Evolutionary conservation across 2,888 invertebrate genomes (phyloP).

Genomic region (Mesoligia furuncula): DNA sequence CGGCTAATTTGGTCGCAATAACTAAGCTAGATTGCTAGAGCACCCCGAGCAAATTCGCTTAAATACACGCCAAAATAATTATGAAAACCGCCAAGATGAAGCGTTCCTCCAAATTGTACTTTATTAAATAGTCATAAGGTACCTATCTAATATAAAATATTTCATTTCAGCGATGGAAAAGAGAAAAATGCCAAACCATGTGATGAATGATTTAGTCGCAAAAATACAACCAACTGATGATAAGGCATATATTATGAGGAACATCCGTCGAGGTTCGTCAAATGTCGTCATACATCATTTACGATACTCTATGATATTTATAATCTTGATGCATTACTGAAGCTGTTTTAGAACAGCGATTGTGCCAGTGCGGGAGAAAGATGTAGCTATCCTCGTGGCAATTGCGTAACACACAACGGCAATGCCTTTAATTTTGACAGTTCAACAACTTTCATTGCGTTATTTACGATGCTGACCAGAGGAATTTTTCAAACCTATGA

Average conservation of each 20-base stretch:
- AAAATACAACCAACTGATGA: conserved; percentile 44
- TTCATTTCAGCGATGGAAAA: conserved; percentile 37
- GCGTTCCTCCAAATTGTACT: neutral
- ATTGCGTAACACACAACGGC: neutral
- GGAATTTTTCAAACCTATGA: neutral
- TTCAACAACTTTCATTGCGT: neutral
- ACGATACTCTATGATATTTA: too few species aligned
- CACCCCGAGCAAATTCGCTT: neutral
- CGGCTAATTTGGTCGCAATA: neutral
- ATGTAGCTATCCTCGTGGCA: neutral
- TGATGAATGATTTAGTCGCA: conserved; percentile 32
- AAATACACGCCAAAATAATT: neutral
- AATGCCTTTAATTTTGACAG: neutral
- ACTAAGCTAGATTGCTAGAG: neutral
- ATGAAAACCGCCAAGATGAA: neutral
- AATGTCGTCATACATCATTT: neutral
- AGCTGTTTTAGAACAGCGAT: neutral
- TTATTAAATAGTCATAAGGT: neutral
- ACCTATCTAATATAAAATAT: neutral
- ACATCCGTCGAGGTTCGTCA: conserved; percentile 38
- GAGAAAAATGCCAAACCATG: conserved; percentile 21
- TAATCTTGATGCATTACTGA: neutral
- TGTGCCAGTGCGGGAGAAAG: neutral
- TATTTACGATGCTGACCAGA: neutral
- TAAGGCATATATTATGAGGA: conserved; percentile 31